Evolutionary conservation across 2,797 vertebrate species (phyloP).

Genomic region (Lithobates pipiens): DNA sequence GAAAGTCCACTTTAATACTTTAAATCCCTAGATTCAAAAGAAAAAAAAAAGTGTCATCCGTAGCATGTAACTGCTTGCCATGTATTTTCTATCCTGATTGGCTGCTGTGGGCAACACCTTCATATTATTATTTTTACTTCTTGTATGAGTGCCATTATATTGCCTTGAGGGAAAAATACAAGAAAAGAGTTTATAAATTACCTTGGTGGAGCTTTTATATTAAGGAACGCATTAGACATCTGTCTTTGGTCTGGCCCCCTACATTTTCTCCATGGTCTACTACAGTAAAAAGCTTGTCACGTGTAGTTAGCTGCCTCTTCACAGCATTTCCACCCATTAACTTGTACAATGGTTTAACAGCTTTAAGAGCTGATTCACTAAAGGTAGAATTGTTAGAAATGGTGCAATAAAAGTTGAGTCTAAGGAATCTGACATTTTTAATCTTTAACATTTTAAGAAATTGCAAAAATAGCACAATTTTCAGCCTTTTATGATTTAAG

Average conservation of each 20-base stretch:
- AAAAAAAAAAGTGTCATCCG: too few species aligned
- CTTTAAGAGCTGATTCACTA: not conserved
- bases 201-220: not conserved
- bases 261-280: not conserved
- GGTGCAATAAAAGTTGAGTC: not conserved
- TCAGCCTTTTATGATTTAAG: not conserved
- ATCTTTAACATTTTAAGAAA: not conserved
- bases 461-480: too few species aligned
- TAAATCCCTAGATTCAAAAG: not conserved
- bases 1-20: too few species aligned
- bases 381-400: not conserved
- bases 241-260: not conserved
- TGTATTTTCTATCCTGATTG: not conserved
- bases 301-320: too few species aligned
- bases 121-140: too few species aligned
- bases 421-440: not conserved
- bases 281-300: not conserved
- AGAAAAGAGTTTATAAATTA: not conserved
- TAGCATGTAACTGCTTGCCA: not conserved
- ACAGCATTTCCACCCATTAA: not conserved
- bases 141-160: too few species aligned
- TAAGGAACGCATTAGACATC: not conserved
- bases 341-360: not conserved
- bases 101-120: not conserved
- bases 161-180: not conserved